Percentiles rank a stretch among this genome's conserved stretches.
Evolutionary conservation across 2,797 vertebrate genomes (phyloP).

Genomic region (Channallabes apus): DNA sequence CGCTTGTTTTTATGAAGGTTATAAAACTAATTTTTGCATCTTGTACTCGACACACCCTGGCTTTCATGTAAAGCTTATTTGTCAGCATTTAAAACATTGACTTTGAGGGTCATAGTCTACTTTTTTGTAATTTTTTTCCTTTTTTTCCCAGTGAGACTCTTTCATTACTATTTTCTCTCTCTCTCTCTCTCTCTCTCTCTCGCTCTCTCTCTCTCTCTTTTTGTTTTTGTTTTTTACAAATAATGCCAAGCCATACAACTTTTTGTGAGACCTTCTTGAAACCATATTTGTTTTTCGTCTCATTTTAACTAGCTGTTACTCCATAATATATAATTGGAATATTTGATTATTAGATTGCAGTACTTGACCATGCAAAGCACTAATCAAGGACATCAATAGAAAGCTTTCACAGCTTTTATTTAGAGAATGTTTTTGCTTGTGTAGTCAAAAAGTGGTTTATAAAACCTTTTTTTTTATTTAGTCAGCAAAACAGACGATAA

Average conservation of each 20-base stretch:
- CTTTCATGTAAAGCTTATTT: not conserved
- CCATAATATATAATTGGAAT: not conserved
- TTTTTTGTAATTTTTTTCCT: not conserved
- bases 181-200: too few species aligned
- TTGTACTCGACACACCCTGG: not conserved
- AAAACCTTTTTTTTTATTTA: not conserved
- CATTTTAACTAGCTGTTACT: not conserved
- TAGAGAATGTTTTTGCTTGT: not conserved
- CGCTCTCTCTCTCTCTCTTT: too few species aligned
- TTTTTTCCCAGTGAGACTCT: too few species aligned
- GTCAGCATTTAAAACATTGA: not conserved
- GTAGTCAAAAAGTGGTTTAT: not conserved
- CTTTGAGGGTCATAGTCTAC: not conserved
- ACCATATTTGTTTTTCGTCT: not conserved
- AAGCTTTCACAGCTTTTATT: not conserved
- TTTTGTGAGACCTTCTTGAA: not conserved
- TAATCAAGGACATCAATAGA: not conserved
- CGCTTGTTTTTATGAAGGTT: not conserved
- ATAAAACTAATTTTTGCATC: not conserved
- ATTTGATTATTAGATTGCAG: not conserved
- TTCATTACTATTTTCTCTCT: not conserved
- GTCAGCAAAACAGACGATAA: not conserved
- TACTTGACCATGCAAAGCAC: not conserved
- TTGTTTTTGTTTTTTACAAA: not conserved
- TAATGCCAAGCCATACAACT: not conserved